phyloP scores from a whole-genome alignment of 2,113 vertebrate species.

The Lutjanus erythropterus region DNA sequence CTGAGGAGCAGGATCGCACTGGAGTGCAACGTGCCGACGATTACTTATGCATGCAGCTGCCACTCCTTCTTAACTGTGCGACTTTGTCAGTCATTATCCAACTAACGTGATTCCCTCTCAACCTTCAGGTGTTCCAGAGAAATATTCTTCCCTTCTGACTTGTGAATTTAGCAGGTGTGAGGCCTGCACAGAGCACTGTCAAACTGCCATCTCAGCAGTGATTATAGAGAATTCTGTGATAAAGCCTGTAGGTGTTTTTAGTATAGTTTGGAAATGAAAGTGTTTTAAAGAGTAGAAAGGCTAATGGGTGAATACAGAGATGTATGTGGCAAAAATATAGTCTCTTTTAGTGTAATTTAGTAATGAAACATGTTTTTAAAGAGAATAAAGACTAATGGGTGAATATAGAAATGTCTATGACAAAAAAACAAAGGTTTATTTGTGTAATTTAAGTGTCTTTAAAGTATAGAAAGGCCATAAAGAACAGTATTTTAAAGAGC shows the following conservation, averaged over 20 bases:
- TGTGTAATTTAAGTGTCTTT: no score
- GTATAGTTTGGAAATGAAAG: no score
- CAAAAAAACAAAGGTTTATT: no score
- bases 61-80: background rate
- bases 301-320: no score
- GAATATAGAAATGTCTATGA: no score
- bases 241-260: no score
- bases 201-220: background rate
- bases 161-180: constrained; percentile 28
- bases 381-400: no score
- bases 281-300: no score
- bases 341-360: background rate
- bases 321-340: background rate
- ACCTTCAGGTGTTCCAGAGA: constrained; percentile 1
- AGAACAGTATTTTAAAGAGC: no score
- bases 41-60: constrained; percentile 41
- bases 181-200: background rate
- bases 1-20: background rate
- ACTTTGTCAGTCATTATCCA: constrained; percentile 32
- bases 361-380: background rate
- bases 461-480: no score
- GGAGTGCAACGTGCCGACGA: background rate
- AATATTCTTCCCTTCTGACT: background rate
- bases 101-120: constrained; percentile 26
- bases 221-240: background rate